Conservation (phyloP, 1,140 invertebrate species). For the Oppia nitens region DNA sequence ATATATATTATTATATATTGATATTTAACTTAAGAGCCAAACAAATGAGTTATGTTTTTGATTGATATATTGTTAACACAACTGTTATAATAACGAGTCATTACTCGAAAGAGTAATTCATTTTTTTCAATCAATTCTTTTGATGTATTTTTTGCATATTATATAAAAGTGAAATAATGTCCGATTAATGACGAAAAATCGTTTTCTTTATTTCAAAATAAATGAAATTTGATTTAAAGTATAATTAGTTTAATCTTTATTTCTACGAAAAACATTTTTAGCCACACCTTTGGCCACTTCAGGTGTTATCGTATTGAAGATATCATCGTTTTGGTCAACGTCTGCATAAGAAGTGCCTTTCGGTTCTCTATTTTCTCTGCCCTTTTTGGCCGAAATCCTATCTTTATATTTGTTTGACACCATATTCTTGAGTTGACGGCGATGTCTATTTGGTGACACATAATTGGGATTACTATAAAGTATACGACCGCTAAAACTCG, state of each 20-base stretch:
- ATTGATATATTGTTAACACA: neutral
- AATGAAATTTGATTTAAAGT: neutral
- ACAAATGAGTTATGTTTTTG: neutral
- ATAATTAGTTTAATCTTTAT: neutral
- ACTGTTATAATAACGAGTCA: neutral
- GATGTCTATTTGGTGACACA: conserved; percentile 66
- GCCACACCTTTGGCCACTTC: conserved; percentile 4
- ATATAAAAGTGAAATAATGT: neutral
- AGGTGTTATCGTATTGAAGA: conserved; percentile 9
- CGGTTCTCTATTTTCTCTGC: conserved; percentile 48
- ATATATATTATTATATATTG: no score
- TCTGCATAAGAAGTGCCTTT: conserved; percentile 26
- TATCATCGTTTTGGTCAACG: conserved; percentile 12
- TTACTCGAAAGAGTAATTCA: neutral
- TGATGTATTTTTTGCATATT: neutral
- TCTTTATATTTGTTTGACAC: conserved; percentile 58
- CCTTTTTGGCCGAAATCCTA: conserved; percentile 54
- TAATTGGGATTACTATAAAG: conserved; percentile 89
- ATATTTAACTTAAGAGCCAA: neutral
- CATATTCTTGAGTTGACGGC: conserved; percentile 37
- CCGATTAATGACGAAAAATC: neutral
- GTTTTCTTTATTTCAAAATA: neutral
- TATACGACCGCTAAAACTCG: conserved; percentile 78
- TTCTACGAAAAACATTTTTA: conserved; percentile 8
- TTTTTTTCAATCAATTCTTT: neutral